Evolutionary conservation across 2,797 vertebrate species (phyloP).

Genomic region (Huso huso): DNA sequence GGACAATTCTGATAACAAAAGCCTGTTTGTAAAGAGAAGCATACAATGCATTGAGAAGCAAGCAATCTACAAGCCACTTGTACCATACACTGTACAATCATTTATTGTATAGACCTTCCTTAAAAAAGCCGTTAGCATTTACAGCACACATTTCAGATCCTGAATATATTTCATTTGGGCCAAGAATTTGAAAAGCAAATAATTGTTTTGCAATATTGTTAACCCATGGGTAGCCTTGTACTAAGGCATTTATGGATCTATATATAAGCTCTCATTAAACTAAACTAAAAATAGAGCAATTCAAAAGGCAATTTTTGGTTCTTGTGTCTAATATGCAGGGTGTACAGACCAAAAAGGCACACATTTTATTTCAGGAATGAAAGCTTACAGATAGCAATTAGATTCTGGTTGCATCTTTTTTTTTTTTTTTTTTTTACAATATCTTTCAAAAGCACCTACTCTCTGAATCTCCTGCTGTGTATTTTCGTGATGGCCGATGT

Average conservation of each 20-base stretch:
- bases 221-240: conserved; percentile 24
- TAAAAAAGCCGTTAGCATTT: conserved; percentile 33
- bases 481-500: conserved; percentile 94
- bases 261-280: neutral
- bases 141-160: conserved; percentile 28
- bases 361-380: neutral
- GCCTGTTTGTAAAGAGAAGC: conserved; percentile 39
- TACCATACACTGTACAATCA: conserved; percentile 44
- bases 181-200: conserved; percentile 30
- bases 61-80: conserved; percentile 36
- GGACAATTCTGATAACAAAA: conserved; percentile 44
- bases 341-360: neutral
- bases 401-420: too few species aligned
- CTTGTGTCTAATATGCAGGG: too few species aligned
- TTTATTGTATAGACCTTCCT: conserved; percentile 42
- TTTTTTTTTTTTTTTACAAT: too few species aligned
- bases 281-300: conserved; percentile 12
- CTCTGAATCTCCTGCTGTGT: conserved; percentile 95
- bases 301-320: conserved; percentile 25
- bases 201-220: conserved; percentile 18
- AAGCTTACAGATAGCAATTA: neutral
- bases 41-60: conserved; percentile 41
- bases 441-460: conserved; percentile 64
- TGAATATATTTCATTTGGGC: conserved; percentile 18
- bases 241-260: conserved; percentile 8